Evolutionary conservation across 2,797 vertebrate genomes (phyloP).

Genomic region (Cottoperca gobio): DNA sequence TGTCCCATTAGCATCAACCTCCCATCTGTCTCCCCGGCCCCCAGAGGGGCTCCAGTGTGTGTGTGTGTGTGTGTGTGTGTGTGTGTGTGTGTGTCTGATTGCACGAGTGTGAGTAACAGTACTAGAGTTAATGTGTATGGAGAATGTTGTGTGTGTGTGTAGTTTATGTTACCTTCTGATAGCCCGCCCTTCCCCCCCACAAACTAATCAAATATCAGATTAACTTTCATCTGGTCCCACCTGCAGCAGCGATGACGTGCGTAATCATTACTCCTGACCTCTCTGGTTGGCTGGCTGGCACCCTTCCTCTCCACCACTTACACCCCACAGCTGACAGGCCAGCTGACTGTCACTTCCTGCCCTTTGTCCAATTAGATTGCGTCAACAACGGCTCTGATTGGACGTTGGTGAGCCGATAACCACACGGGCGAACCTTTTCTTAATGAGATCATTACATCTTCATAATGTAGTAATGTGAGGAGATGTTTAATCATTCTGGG

Average conservation of each 20-base stretch:
- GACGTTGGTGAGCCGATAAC: conserved; percentile 2
- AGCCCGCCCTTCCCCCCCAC: not conserved
- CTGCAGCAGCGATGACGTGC: conserved; percentile 38
- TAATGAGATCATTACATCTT: conserved; percentile 69
- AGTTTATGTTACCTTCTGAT: conserved; percentile 16
- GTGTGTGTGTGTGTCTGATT: conserved; percentile 18
- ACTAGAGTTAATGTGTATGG: not conserved
- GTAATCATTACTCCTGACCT: conserved; percentile 60
- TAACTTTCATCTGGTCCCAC: conserved; percentile 67
- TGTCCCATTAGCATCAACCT: conserved; percentile 74
- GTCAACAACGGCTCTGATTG: conserved; percentile 28
- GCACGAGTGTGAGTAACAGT: not conserved
- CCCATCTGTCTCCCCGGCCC: conserved; percentile 75
- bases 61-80: not conserved
- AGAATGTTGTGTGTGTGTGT: not conserved
- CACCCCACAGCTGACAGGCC: conserved; percentile 45
- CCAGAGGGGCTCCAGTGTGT: conserved; percentile 46
- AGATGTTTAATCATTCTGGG: conserved; percentile 71
- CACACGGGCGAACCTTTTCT: conserved; percentile 19
- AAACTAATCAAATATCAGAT: conserved; percentile 73
- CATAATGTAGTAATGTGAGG: conserved; percentile 51
- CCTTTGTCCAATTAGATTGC: conserved; percentile 56
- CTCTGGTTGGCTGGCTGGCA: conserved; percentile 58
- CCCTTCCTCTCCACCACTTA: conserved; percentile 57
- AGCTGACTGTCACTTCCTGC: conserved; percentile 66